Percentiles rank a stretch among this genome's conserved stretches.
Evolutionary conservation across 2,888 invertebrate genomes (phyloP).

Genomic region (Melanargia galathea): DNA sequence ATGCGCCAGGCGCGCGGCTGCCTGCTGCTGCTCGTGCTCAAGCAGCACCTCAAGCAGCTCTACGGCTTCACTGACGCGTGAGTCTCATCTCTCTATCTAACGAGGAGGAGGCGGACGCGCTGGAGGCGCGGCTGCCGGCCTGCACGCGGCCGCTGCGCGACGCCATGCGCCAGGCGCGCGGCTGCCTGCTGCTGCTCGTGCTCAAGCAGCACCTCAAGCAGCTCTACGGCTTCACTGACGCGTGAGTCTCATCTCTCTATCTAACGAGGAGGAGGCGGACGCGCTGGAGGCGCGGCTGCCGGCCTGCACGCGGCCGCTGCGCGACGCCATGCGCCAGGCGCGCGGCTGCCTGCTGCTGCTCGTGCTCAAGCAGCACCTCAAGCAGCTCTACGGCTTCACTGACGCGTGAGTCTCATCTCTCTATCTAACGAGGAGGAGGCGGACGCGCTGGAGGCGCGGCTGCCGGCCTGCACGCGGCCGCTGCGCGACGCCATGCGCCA

Average conservation of each 20-base stretch:
- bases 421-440: too few species aligned
- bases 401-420: slow-evolving; percentile 85
- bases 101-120: too few species aligned
- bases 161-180: slow-evolving; percentile 96
- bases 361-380: slow-evolving; percentile 97
- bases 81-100: slow-evolving; percentile 51
- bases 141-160: slow-evolving; percentile 90
- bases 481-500: slow-evolving; percentile 94
- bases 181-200: slow-evolving; percentile 95
- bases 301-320: slow-evolving; percentile 89
- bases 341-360: slow-evolving; percentile 97
- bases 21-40: slow-evolving; percentile 94
- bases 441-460: too few species aligned
- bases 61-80: slow-evolving; percentile 97
- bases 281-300: too few species aligned
- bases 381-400: slow-evolving; percentile 97
- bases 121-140: too few species aligned
- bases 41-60: slow-evolving; percentile 97
- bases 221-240: slow-evolving; percentile 97
- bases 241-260: slow-evolving; percentile 75
- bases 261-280: too few species aligned
- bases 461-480: slow-evolving; percentile 87
- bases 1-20: slow-evolving; percentile 98
- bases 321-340: slow-evolving; percentile 94
- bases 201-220: slow-evolving; percentile 98